A percentile compares a stretch with the other conserved stretches of the same genome.
These are phyloP conservation scores for Periophthalmodon schlosseri DNA, from an alignment of 2,113 vertebrate genomes.

Conservation along the genomic window DNA sequence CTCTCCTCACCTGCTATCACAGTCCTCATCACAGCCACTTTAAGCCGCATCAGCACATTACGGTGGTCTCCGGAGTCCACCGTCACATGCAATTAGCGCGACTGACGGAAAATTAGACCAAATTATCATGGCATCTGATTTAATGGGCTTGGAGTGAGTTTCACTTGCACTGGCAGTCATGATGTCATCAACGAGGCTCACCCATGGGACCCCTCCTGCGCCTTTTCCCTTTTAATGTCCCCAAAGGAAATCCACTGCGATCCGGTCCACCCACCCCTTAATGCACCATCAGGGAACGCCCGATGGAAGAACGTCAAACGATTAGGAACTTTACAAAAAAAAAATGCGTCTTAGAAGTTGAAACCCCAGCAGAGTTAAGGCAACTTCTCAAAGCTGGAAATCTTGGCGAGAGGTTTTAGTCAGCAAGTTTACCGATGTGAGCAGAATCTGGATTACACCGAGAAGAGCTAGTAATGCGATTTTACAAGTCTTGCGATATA, in stretches of 20 bases:
- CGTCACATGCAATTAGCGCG: slow-evolving; percentile 75
- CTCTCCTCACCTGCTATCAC: slow-evolving; percentile 52
- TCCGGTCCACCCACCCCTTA: slow-evolving; percentile 52
- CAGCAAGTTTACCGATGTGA: slow-evolving; percentile 9
- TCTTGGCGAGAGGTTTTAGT: slow-evolving; percentile 13
- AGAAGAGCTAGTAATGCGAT: slow-evolving; percentile 25
- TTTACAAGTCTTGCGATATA: slow-evolving; percentile 29
- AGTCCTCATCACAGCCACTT: slow-evolving; percentile 67
- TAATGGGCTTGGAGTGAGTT: slow-evolving; percentile 58
- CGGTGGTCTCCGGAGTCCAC: slow-evolving; percentile 63
- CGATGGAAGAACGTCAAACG: slow-evolving; percentile 50
- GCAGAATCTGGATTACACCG: slow-evolving; percentile 13
- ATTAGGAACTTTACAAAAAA: background rate
- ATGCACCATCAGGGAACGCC: slow-evolving; percentile 60
- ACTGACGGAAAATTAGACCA: slow-evolving; percentile 76
- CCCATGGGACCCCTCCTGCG: slow-evolving; percentile 48
- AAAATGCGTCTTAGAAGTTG: slow-evolving; percentile 37
- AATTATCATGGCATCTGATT: slow-evolving; percentile 74
- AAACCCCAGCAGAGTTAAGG: slow-evolving; percentile 28
- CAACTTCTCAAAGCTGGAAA: slow-evolving; percentile 33
- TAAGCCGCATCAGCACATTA: slow-evolving; percentile 70
- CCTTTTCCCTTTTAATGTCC: slow-evolving; percentile 60
- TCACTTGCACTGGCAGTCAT: slow-evolving; percentile 38
- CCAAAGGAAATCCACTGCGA: slow-evolving; percentile 58
- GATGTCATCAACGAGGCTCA: slow-evolving; percentile 61